A percentile compares a stretch with the other conserved stretches of the same genome.
Conservation (phyloP, 2,888 invertebrate genomes). For the Antitype chi region DNA sequence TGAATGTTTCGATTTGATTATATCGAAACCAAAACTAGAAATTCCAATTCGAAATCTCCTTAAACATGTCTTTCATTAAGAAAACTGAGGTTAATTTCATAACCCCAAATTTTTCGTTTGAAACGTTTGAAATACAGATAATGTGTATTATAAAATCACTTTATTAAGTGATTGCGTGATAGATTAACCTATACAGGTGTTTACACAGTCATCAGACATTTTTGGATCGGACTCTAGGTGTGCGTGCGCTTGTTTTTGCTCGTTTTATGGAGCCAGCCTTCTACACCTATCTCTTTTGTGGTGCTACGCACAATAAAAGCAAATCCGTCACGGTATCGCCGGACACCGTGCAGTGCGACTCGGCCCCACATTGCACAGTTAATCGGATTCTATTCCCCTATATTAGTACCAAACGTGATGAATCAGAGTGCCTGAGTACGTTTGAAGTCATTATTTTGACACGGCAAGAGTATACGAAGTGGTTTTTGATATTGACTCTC, state of each 20-base stretch:
- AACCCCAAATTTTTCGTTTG: not conserved
- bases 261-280: not conserved
- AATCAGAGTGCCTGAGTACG: conserved; percentile 52
- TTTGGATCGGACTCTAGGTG: not conserved
- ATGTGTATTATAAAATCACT: not conserved
- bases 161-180: not conserved
- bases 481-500: not conserved
- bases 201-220: not conserved
- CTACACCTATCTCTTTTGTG: not conserved
- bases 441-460: conserved; percentile 42
- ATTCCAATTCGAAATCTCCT: not conserved
- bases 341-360: conserved; percentile 50
- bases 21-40: not conserved
- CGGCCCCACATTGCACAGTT: conserved; percentile 66
- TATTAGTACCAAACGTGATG: conserved; percentile 71
- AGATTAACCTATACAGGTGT: not conserved
- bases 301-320: conserved; percentile 60
- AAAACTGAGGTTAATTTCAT: not conserved
- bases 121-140: not conserved
- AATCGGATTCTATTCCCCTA: conserved; percentile 77
- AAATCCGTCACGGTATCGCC: conserved; percentile 61
- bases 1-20: not conserved
- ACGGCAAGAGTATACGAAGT: not conserved
- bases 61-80: not conserved
- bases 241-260: not conserved